phyloP scores from a whole-genome alignment of 2,888 invertebrate species.

The Chaitophorus viminalis region DNA sequence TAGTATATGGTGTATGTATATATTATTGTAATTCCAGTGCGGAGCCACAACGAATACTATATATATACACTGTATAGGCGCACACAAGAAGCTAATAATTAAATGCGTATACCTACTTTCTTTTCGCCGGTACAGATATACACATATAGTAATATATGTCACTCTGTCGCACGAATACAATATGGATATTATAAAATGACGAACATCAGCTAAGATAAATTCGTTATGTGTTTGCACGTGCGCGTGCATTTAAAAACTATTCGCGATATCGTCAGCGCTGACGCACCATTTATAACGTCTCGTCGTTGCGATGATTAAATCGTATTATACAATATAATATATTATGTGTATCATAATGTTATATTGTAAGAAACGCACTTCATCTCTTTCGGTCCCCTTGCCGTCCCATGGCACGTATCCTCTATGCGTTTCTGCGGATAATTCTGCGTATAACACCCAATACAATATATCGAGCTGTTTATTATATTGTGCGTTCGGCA shows the following conservation, averaged over 20 bases:
- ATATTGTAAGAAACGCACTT: neutral
- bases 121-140: neutral
- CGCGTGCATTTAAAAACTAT: neutral
- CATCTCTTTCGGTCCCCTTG: too few species aligned
- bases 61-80: neutral
- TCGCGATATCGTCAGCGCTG: neutral
- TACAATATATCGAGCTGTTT: too few species aligned
- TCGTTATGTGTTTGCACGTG: slow-evolving; percentile 29
- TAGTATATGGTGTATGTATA: neutral
- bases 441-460: neutral
- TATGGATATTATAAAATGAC: too few species aligned
- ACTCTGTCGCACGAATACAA: too few species aligned
- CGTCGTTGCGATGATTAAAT: neutral
- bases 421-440: too few species aligned
- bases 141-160: too few species aligned
- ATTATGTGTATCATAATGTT: too few species aligned
- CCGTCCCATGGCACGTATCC: too few species aligned
- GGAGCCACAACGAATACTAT: neutral
- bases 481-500: too few species aligned
- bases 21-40: slow-evolving; percentile 37
- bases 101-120: slow-evolving; percentile 41
- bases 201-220: neutral
- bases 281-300: neutral
- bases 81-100: slow-evolving; percentile 50
- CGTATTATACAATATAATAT: too few species aligned